Evolutionary conservation across 2,888 invertebrate genomes (phyloP).

Genomic region (Urechis unicinctus): DNA sequence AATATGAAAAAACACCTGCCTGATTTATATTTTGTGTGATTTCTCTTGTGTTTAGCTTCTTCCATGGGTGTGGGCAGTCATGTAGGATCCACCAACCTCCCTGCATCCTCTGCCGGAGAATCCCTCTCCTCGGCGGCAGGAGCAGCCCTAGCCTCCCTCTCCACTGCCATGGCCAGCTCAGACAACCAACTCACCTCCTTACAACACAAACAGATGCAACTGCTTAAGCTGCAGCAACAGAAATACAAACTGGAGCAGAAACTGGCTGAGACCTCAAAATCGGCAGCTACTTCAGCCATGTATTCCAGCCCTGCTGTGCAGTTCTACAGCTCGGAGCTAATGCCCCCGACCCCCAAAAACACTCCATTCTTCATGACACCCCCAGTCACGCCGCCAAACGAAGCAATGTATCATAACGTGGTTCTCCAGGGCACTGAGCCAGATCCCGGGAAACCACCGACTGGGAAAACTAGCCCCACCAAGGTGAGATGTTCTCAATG

Average conservation of each 20-base stretch:
- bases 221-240: not conserved
- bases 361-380: slow-evolving; percentile 48
- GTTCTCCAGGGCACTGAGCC: not conserved
- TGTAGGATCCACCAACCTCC: no score
- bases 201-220: not conserved
- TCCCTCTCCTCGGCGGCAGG: not conserved
- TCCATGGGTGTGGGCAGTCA: no score
- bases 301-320: slow-evolving; percentile 14
- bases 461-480: not conserved
- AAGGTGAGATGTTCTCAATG: not conserved
- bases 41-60: no score
- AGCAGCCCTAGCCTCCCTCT: not conserved
- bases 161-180: not conserved
- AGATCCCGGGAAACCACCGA: slow-evolving; percentile 5
- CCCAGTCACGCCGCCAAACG: slow-evolving; percentile 39
- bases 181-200: not conserved
- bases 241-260: slow-evolving; percentile 22
- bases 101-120: no score
- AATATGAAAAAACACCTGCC: no score
- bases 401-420: slow-evolving; percentile 3
- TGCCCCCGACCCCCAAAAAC: slow-evolving; percentile 48
- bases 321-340: slow-evolving; percentile 27
- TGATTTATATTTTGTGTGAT: no score
- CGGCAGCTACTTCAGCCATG: not conserved
- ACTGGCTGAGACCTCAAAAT: slow-evolving; percentile 24